These are phyloP conservation scores for Nyctibius bracteatus DNA, from an alignment of 2,113 vertebrate genomes.

Conservation along the genomic window DNA sequence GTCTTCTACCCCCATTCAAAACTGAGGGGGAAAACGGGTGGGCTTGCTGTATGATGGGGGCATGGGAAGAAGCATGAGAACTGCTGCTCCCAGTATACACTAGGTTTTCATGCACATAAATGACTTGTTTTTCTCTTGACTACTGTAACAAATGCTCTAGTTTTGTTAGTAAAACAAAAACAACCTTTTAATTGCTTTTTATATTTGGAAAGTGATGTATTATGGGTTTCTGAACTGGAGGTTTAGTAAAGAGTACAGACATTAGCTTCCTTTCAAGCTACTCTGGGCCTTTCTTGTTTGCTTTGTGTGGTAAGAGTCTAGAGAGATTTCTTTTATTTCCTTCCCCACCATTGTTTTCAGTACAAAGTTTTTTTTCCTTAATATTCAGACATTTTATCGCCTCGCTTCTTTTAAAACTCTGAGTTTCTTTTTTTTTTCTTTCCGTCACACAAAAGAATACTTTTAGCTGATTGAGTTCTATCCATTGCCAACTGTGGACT, in stretches of 20 bases:
- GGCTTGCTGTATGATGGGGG: not conserved
- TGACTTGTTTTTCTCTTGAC: not conserved
- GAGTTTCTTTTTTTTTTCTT: not conserved
- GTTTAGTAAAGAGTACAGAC: constrained; percentile 24
- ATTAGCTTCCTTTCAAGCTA: constrained; percentile 62
- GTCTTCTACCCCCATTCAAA: not conserved
- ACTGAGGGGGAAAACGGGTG: not conserved
- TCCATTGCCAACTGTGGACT: constrained; percentile 59
- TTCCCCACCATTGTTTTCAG: constrained; percentile 37
- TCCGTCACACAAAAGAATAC: constrained; percentile 58
- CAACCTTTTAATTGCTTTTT: constrained; percentile 48
- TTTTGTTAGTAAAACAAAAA: constrained; percentile 56
- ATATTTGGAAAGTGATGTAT: constrained; percentile 57
- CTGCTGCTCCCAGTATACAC: not conserved
- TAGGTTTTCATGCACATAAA: not conserved
- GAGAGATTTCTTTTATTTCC: constrained; percentile 62
- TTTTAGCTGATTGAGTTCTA: constrained; percentile 67
- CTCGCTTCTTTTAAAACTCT: constrained; percentile 50
- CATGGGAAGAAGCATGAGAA: constrained; percentile 26
- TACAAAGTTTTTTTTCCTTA: constrained; percentile 50
- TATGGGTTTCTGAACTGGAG: constrained; percentile 13
- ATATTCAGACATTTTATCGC: constrained; percentile 68
- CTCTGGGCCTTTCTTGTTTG: constrained; percentile 55
- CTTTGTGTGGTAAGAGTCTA: constrained; percentile 58
- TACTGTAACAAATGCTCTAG: constrained; percentile 47